Evolutionary conservation across 1,140 invertebrate genomes (phyloP), one percentile per base, ranked within the genome.

Genomic region (Cheumatopsyche charites): DNA sequence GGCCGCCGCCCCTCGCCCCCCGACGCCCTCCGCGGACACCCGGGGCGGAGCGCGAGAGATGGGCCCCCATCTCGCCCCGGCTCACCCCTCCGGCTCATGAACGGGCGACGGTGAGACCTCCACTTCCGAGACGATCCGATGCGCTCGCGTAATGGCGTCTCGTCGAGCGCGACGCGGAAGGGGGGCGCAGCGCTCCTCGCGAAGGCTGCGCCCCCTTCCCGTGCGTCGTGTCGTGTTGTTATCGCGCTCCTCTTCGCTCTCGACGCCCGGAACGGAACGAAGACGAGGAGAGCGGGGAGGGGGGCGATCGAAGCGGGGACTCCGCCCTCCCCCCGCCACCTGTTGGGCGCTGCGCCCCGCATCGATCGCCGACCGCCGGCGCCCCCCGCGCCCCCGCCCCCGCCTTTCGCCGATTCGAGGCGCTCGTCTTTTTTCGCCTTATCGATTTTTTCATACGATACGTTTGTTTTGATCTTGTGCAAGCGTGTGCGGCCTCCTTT

Each of bases 91-190:
- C 41, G 71, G 74, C 74, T 75, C 74, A 75, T 75, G 74, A 75
- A 75, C 71, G 73, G 73, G 70, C 74, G 71, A 75, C 71, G 74
- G 74, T 75, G 71, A 75, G 74, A 45, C 42, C 5, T 12, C 11
- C 62, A 29, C 7, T 6, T 26, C 1, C 62, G n/a, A 6, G n/a
- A 29, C 19, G 6, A 12, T 3, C 62, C 11, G 13, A 13, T n/a
- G 13, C 29, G 17, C 62, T 42, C 4, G 25, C 26, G 15, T 6
- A n/a, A 43, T 43, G 1, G 29, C 29, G 36, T 21, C 41, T 7
- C 62, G 62, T n/a, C n/a, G n/a, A 13, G 29, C 36, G 12, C 58
- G 23, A 11, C 23, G 6, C 25, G 29, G 29, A 9, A 36, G 29
- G 29, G 29, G 29, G n/a, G n/a, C n/a, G n/a, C n/a, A n/a, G n/a